Evolutionary conservation across 2,113 vertebrate species (phyloP), one percentile per base, ranked within the genome.

Genomic region (Pelecanoides urinatrix): DNA sequence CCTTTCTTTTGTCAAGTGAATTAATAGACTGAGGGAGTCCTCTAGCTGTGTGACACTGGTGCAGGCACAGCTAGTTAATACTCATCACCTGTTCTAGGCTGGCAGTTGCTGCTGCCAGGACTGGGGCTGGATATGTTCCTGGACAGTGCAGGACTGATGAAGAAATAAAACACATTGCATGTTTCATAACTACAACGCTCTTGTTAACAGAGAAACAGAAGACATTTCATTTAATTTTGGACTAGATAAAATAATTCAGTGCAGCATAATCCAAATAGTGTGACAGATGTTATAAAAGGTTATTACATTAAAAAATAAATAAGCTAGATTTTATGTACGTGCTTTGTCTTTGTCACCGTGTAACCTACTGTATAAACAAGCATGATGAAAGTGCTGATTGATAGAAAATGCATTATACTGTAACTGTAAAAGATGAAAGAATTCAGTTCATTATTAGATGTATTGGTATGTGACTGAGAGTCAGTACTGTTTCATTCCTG

Each of bases 21-120:
- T 95, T 96, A 95, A 96, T 81, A 89, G 94, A 98, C 88, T 96
- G 95, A 98, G 96, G 90, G 95, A 97, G 82, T 96, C 90, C 92
- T 97, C 96, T 91, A 93, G 92, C 94, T 97, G 90, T 77, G 89
- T 88, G 91, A 88, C 78, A 80, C 92, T 53, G 91, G 68, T 78
- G 94, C 68, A 55, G 93, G 68, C 88, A 94, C 65, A 55, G 90
- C 65, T 40, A 74, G 19, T 78, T 75, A 82, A 21, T 40, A 52
- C 85, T 63, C 87, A 27, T 87, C 90, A 92, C 83, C 86, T 94
- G 67, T 40, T 70, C 96, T 15, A 72, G 90, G 55, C 79, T 90
- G 86, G 74, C 72, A 44, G 76, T 47, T 12, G 63, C 82, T 55
- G 67, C 55, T 52, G 90, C 53, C 90, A 38, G 44, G 49, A 26